These are phyloP conservation scores for Drosophila tsacasi DNA, from an alignment of 1,140 invertebrate species.

Conservation along the genomic window DNA sequence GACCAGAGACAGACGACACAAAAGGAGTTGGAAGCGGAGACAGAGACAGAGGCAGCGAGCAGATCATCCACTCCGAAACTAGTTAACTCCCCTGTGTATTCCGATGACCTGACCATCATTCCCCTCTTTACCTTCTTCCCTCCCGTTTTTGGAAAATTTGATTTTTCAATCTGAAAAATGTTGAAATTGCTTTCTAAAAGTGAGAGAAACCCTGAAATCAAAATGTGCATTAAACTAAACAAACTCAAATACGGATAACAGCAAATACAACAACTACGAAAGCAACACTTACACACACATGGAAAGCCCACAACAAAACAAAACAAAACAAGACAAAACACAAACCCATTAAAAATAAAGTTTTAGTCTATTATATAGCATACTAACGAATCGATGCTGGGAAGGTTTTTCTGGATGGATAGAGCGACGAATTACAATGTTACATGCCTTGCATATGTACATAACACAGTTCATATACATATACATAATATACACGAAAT, in stretches of 20 bases:
- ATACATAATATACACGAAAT: conserved; percentile 56
- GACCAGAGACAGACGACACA: background rate
- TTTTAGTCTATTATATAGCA: conserved; percentile 36
- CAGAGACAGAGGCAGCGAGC: background rate
- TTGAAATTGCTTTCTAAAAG: conserved; percentile 60
- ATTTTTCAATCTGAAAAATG: conserved; percentile 73
- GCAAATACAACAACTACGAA: conserved; percentile 16
- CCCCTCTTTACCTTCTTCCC: conserved; percentile 3
- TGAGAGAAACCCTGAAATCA: conserved; percentile 49
- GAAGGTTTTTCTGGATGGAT: conserved; percentile 16
- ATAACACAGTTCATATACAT: conserved; percentile 58
- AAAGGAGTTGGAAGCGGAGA: background rate
- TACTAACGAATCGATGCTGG: conserved; percentile 24
- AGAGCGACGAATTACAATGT: conserved; percentile 42
- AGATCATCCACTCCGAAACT: background rate
- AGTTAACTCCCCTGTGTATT: conserved; percentile 27
- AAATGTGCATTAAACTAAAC: conserved; percentile 51
- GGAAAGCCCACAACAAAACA: background rate
- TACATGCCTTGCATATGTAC: conserved; percentile 66
- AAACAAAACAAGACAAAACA: background rate
- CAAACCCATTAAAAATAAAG: conserved; percentile 41
- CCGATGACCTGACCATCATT: conserved; percentile 35
- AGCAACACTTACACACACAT: conserved; percentile 20
- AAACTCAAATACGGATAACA: conserved; percentile 33
- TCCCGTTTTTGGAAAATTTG: conserved; percentile 65